Conservation (phyloP, 2,888 invertebrate species). For the Leptopilina myrica region DNA sequence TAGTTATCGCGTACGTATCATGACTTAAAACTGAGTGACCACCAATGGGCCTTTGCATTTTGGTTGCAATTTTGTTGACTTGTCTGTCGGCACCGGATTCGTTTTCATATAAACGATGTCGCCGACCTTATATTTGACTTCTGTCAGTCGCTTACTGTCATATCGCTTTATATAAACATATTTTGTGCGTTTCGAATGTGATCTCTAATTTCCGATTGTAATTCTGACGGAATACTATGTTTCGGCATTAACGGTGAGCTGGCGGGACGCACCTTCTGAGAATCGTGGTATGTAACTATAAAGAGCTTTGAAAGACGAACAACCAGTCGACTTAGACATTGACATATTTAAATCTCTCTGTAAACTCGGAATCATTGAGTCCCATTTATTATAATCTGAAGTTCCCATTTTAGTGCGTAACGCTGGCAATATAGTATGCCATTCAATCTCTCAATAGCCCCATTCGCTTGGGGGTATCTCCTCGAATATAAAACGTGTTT, state of each 20-base stretch:
- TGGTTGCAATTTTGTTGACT: constrained; percentile 1
- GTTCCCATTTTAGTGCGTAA: constrained; percentile 26
- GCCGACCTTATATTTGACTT: not conserved
- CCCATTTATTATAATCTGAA: constrained; percentile 16
- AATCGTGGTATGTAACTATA: constrained; percentile 42
- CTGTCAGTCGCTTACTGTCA: constrained; percentile 1
- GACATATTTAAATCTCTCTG: constrained; percentile 43
- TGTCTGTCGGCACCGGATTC: not conserved
- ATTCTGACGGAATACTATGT: constrained; percentile 35
- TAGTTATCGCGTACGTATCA: not conserved
- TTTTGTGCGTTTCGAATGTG: constrained; percentile 42
- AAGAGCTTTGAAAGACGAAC: constrained; percentile 41
- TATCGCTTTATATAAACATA: constrained; percentile 42
- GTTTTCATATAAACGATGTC: not conserved
- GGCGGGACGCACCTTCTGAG: constrained; percentile 5
- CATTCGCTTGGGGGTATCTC: too few relatives aligned
- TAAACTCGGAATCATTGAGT: constrained; percentile 4
- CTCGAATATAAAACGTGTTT: too few relatives aligned
- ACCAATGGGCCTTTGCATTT: not conserved
- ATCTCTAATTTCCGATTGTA: not conserved
- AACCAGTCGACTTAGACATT: constrained; percentile 40
- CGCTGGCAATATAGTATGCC: constrained; percentile 42
- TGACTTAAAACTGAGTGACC: not conserved
- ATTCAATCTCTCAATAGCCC: too few relatives aligned
- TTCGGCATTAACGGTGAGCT: constrained; percentile 26